Conservation (phyloP, 2,797 vertebrate genomes). For the Propithecus deckenii region DNA sequence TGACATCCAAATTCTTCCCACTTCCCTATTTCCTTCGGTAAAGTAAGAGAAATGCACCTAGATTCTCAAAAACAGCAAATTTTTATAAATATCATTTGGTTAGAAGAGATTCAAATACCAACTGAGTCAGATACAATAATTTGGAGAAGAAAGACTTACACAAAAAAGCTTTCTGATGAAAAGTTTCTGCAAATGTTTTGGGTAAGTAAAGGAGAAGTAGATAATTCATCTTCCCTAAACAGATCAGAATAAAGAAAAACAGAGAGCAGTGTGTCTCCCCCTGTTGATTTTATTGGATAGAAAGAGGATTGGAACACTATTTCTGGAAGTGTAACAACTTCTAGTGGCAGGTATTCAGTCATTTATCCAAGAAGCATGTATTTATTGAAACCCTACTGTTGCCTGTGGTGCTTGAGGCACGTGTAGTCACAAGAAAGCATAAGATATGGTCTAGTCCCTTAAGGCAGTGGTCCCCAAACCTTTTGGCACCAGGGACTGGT, state of each 20-base stretch:
- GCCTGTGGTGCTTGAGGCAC: not conserved
- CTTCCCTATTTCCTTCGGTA: not conserved
- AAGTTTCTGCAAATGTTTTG: not conserved
- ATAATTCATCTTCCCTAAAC: not conserved
- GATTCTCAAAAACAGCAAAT: not conserved
- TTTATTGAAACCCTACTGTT: not conserved
- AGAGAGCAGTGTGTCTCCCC: too few species aligned
- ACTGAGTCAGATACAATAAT: not conserved
- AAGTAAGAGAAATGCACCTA: not conserved
- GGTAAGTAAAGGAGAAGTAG: not conserved
- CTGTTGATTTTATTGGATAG: accelerated
- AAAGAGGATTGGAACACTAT: not conserved
- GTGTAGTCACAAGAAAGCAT: not conserved
- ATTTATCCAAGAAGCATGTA: not conserved
- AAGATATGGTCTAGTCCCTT: not conserved
- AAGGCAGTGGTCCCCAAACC: too few species aligned
- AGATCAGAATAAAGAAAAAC: not conserved
- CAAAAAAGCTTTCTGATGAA: not conserved
- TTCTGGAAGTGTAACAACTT: not conserved
- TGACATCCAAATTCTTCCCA: not conserved
- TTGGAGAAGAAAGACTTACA: not conserved
- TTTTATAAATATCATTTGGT: not conserved
- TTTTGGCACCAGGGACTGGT: too few species aligned
- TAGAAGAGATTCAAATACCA: not conserved
- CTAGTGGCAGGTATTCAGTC: not conserved